Percentiles rank a stretch among this genome's conserved stretches.
These are phyloP conservation scores for Diachasmimorpha longicaudata DNA, from an alignment of 1,140 invertebrate species.

Conservation along the genomic window DNA sequence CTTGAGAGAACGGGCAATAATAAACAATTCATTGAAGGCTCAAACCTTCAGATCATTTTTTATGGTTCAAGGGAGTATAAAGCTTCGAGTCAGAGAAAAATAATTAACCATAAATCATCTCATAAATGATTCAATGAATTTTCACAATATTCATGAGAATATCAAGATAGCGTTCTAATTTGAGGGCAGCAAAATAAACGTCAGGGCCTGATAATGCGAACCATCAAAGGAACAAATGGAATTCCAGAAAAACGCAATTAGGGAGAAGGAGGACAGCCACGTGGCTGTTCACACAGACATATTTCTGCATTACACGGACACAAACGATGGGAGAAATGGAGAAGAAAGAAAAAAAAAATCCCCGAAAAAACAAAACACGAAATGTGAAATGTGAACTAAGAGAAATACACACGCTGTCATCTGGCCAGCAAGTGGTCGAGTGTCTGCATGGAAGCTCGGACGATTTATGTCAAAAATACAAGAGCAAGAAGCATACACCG, in stretches of 20 bases:
- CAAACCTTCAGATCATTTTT: not conserved
- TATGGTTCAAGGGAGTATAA: too few species aligned
- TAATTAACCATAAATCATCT: too few species aligned
- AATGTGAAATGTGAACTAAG: conserved; percentile 2
- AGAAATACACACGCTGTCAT: conserved; percentile 35
- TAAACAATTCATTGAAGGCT: not conserved
- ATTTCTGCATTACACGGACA: not conserved
- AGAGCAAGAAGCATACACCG: conserved; percentile 26
- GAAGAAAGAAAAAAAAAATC: not conserved
- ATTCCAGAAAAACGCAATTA: not conserved
- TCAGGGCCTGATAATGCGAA: not conserved
- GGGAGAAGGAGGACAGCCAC: not conserved
- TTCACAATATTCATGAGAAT: not conserved
- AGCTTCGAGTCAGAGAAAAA: too few species aligned
- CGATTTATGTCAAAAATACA: conserved; percentile 41
- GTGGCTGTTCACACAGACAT: not conserved
- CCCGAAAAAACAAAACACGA: not conserved
- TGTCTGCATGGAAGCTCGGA: conserved; percentile 32
- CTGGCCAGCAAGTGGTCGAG: conserved; percentile 45
- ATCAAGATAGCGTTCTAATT: too few species aligned
- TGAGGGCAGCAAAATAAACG: too few species aligned
- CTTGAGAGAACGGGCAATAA: not conserved
- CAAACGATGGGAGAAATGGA: conserved; percentile 11
- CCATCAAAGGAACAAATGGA: not conserved
- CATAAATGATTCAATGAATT: not conserved